A percentile compares a stretch with the other conserved stretches of the same genome.
Evolutionary conservation across 2,888 invertebrate genomes (phyloP).

Genomic region (Ormyrus nitidulus): DNA sequence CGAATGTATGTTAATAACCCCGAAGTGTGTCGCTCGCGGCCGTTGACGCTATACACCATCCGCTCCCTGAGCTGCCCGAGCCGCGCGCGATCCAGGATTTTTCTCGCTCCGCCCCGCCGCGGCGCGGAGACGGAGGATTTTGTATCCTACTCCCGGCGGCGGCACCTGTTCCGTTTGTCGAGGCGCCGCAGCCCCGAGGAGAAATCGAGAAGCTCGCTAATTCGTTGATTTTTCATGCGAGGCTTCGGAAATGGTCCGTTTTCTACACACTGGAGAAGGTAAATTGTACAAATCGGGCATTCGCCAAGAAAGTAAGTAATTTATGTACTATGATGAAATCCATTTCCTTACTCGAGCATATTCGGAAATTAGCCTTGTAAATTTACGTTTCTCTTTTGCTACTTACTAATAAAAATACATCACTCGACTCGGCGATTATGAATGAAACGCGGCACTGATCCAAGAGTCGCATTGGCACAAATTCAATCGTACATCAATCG

Average conservation of each 20-base stretch:
- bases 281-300: too few relatives aligned
- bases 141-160: background rate
- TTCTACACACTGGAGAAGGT: too few relatives aligned
- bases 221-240: too few relatives aligned
- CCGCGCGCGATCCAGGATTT: too few relatives aligned
- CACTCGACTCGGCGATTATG: background rate
- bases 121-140: background rate
- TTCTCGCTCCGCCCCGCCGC: background rate
- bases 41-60: conserved; percentile 19
- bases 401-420: background rate
- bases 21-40: conserved; percentile 63
- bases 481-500: conserved; percentile 6
- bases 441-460: conserved; percentile 25
- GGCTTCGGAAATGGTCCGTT: too few relatives aligned
- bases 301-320: too few relatives aligned
- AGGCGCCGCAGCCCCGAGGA: too few relatives aligned
- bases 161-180: background rate
- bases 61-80: background rate
- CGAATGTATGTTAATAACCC: conserved; percentile 58
- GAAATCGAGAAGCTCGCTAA: too few relatives aligned
- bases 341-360: too few relatives aligned
- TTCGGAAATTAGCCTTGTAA: background rate
- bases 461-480: conserved; percentile 10
- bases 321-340: too few relatives aligned
- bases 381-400: background rate